Evolutionary conservation across 2,888 invertebrate species (phyloP).

Genomic region (Amblyjoppa fuscipennis): DNA sequence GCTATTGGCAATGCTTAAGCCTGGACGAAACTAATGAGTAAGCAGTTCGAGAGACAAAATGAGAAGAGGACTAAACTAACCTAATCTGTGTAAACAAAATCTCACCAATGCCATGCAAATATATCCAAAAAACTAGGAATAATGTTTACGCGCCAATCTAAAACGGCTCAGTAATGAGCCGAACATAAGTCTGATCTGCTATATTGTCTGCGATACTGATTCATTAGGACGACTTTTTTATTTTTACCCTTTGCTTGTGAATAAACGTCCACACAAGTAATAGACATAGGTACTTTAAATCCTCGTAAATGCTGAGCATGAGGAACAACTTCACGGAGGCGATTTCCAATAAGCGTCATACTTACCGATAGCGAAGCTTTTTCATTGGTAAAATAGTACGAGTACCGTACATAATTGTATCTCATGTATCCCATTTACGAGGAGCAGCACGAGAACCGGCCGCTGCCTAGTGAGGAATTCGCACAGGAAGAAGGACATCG

Average conservation of each 20-base stretch:
- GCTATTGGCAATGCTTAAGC: neutral
- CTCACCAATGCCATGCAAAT: neutral
- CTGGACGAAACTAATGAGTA: neutral
- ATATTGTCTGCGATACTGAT: neutral
- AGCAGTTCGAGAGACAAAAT: neutral
- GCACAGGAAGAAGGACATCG: slow-evolving; percentile 6
- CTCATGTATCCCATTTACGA: neutral
- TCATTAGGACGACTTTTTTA: neutral
- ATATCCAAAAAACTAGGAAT: neutral
- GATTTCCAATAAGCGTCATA: neutral
- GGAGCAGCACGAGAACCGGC: neutral
- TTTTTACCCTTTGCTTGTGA: neutral
- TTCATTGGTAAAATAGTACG: neutral
- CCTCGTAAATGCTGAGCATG: neutral
- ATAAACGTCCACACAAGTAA: too few species aligned
- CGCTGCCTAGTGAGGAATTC: neutral
- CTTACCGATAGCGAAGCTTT: neutral
- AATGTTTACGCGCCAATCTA: neutral
- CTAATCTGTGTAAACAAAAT: neutral
- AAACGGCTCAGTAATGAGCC: neutral
- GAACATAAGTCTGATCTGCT: neutral
- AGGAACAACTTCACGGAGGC: neutral
- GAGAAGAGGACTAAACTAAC: neutral
- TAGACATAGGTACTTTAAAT: too few species aligned
- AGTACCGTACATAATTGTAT: slow-evolving; percentile 2